phyloP scores from a whole-genome alignment of 2,888 invertebrate genomes.

The Nomada ferruginata region DNA sequence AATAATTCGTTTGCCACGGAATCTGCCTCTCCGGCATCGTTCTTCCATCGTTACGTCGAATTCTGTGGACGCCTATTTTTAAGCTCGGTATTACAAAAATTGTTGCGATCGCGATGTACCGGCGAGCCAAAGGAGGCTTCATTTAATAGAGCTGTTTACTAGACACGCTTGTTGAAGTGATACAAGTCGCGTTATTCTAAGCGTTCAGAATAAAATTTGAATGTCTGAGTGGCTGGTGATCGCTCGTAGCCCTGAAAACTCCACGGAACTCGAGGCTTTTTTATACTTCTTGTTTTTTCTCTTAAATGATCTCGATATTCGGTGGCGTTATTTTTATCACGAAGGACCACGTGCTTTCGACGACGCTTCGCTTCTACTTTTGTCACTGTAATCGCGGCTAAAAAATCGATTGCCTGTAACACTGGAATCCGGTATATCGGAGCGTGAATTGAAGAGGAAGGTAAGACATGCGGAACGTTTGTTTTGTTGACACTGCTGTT shows the following conservation, averaged over 20 bases:
- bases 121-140: neutral
- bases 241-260: neutral
- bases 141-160: slow-evolving; percentile 8
- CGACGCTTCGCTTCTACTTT: neutral
- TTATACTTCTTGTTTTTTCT: neutral
- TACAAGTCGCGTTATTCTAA: neutral
- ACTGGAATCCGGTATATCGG: too few species aligned
- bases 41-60: neutral
- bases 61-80: too few species aligned
- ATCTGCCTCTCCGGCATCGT: neutral
- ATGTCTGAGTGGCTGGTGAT: neutral
- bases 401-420: neutral
- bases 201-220: slow-evolving; percentile 4
- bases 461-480: too few species aligned
- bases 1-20: slow-evolving; percentile 8
- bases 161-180: neutral
- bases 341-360: slow-evolving; percentile 16
- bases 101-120: neutral
- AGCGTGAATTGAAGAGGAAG: too few species aligned
- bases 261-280: neutral
- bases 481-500: too few species aligned
- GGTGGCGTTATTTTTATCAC: neutral
- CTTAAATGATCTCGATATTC: neutral
- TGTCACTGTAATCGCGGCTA: neutral
- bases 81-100: neutral